Evolutionary conservation across 2,888 invertebrate genomes (phyloP), one percentile per base, ranked within the genome.

Genomic region (Ctenicera cuprea): DNA sequence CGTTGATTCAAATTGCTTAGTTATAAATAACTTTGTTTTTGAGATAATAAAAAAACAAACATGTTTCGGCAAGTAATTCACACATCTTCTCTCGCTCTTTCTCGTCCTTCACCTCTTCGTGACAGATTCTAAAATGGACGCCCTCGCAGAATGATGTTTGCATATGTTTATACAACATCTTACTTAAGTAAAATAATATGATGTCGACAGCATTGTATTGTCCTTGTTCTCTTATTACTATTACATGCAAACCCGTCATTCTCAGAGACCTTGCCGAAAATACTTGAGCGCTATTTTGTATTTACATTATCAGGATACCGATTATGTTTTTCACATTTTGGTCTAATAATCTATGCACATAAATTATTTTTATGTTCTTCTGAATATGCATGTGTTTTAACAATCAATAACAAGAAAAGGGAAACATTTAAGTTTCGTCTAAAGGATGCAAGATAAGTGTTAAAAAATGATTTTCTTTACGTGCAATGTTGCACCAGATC

Each of bases 231-330:
- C 61, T 41, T 41, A 61, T 67, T 33, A 8, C 43, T 38, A 67
- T 67, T 57, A 66, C 67, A 62, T 74, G 74, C 74, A 45, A 68
- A 66, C 20, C 37, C 41, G 66, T 69, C 50, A 69, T 69, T 73
- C 68, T 33, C 52, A 30, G 52, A 63, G 73, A 61, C 76, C 76
- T 74, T 76, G 76, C 50, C 73, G 41, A 73, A 75, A 75, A 70
- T 70, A 73, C 57, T 69, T 61, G 69, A 61, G 8, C 61, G 61
- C 41, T 41, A 61, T 61, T 61, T 61, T 8, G 18, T 43, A 73
- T 63, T 52, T 48, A 48, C 52, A 50, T 41, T 71, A 37, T 50
- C 37, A 48, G 48, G 59, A 65, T 38, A 61, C 43, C 57, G 38
- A 63, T 54, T 52, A 57, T 59, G 52, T 59, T 65, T 61, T 63